Evolutionary conservation across 2,797 vertebrate species (phyloP), one percentile per base, ranked within the genome.

Genomic region (Phyllotis vaccarum): DNA sequence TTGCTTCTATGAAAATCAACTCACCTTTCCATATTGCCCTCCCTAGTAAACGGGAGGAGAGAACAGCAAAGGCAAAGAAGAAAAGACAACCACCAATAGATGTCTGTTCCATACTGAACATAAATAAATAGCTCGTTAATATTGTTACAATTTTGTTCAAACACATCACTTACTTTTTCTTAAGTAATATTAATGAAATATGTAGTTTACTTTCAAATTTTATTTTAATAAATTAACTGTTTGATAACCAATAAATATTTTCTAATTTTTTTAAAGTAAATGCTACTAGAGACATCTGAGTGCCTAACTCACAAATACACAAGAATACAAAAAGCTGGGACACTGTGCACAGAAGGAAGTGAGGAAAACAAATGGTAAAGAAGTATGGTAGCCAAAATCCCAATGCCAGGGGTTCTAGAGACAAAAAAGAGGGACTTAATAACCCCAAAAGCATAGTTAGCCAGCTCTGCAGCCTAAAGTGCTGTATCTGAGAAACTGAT

Each of bases 61-160:
- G 19, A 91, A 72, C 34, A 54, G 7, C 82, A 62, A 80, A 94
- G 95, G 78, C 83, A 87, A 74, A 95, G 64, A 54, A 89, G 66
- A 82, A 81, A 72, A 14, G 68, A 93, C 27, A 96, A 75, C 1
- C 94, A 81, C 46, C 34, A 90, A 80, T 1, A 89, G 22, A 89
- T 29, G 0, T 7, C 49, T 83, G 14, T 0, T 54, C 75, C 40
- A 49, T 56, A 87, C 76, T 85, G 79, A 75, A 81, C 29, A 86
- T 43, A 90, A 90, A 91, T 90, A 94, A 96, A 91, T 58, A 89
- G 93, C 8, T n/a, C 16, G 90, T 49, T 95, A 88, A 94, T 74
- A 88, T 24, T 90, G 29, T 74, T 91, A 83, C 2, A 94, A 91
- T 70, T 93, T 90, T 85, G 12, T 86, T 74, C 70, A 94, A 96